Base-by-base conservation (phyloP, 2,113 vertebrate species). In the Erythrocebus patas region DNA sequence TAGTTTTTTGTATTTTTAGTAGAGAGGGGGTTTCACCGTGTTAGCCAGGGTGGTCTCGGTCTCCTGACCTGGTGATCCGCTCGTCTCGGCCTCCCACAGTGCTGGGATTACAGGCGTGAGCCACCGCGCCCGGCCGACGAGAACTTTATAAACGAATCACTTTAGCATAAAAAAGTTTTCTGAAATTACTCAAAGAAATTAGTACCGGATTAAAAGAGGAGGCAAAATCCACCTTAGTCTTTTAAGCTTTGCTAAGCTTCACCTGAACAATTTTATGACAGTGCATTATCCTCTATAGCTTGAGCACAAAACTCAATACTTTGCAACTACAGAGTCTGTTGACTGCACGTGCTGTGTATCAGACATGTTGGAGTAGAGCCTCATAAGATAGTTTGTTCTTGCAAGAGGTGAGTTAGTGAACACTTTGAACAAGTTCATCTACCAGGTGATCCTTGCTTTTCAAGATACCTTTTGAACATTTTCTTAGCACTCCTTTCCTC, bases 391-490 rank as follows among this genome's bases (percentile, higher is more conserved):
- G 89, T 97, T 98, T 98, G 85, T 94, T 98, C 95, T 95, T 95
- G 50, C 32, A 96, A 97, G 82, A 96, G 93, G 61, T 78, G 35
- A 96, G 45, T 89, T 95, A 96, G 93, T 93, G 78, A 66, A 75
- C 70, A 89, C 95, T 98, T 97, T 97, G 95, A 97, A 97, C 81
- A 98, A 96, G 90, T 97, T 98, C 86, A 94, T 64, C 14, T 97
- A 96, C 95, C 93, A 70, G 80, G 86, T 40, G 97, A 98, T 88
- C 40, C 88, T 96, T 93, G 95, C 79, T 97, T 98, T 97, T 94
- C 92, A 86, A 97, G 70, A 88, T 73, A 90, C 92, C 73, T 97
- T 97, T 96, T 97, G 93, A 93, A 76, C 85, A 94, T 96, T 98
- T 97, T 82, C 95, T 97, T 91, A 97, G 57, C 84, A 95, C 35